A percentile compares a stretch with the other conserved stretches of the same genome.
Evolutionary conservation across 2,797 vertebrate genomes (phyloP).

Genomic region (Helicolenus hilgendorfi): DNA sequence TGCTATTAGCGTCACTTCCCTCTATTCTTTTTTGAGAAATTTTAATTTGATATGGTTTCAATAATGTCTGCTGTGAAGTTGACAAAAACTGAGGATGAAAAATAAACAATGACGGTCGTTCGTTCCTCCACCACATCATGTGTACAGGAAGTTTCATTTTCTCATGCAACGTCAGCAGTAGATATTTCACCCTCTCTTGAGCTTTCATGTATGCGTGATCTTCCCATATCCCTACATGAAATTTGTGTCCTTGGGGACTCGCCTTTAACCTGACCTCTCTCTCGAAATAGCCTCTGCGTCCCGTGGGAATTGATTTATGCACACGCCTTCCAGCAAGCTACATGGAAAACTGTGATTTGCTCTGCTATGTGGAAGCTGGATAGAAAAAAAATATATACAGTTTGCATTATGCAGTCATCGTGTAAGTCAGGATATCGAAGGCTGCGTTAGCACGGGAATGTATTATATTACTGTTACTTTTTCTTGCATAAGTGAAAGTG

Average conservation of each 20-base stretch:
- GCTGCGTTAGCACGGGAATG: neutral
- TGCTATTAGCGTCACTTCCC: neutral
- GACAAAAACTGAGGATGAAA: neutral
- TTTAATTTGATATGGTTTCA: neutral
- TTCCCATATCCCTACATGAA: conserved; percentile 13
- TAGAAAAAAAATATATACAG: neutral
- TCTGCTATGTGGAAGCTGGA: neutral
- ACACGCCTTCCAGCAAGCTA: neutral
- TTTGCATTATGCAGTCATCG: conserved; percentile 38
- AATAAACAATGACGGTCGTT: neutral
- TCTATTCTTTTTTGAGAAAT: neutral
- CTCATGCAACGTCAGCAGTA: neutral
- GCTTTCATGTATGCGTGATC: conserved; percentile 30
- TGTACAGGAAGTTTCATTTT: neutral
- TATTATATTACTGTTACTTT: conserved; percentile 36
- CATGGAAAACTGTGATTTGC: conserved; percentile 20
- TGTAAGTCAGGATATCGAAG: conserved; percentile 9
- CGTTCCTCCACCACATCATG: neutral
- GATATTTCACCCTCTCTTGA: neutral
- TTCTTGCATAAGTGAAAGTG: neutral
- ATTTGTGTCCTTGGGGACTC: conserved; percentile 13
- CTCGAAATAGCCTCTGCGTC: conserved; percentile 36
- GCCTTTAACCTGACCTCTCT: conserved; percentile 43
- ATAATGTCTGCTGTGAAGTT: neutral
- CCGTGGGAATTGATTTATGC: conserved; percentile 26